phyloP scores from a whole-genome alignment of 1,140 invertebrate genomes.

The Trichomalopsis sarcophagae region DNA sequence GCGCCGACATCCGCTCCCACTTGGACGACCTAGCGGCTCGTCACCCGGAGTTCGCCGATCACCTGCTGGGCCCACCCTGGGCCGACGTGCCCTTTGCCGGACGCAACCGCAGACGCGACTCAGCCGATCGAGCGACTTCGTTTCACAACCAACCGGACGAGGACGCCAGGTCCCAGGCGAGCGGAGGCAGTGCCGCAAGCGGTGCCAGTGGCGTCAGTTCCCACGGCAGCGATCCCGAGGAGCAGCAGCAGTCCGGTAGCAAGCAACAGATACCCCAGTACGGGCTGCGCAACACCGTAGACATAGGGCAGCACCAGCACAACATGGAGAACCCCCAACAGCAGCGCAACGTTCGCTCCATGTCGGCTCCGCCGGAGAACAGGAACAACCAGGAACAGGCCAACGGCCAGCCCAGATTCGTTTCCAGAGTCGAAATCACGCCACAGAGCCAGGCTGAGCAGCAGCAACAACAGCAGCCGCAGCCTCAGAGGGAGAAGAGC shows the following conservation, averaged over 20 bases:
- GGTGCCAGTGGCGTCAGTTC: slow-evolving; percentile 67
- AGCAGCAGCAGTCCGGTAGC: slow-evolving; percentile 63
- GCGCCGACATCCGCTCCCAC: slow-evolving; percentile 75
- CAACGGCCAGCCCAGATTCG: slow-evolving; percentile 65
- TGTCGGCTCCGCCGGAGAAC: slow-evolving; percentile 81
- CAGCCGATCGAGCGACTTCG: slow-evolving; percentile 24
- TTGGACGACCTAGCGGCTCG: slow-evolving; percentile 77
- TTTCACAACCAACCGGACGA: slow-evolving; percentile 68
- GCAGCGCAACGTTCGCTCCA: slow-evolving; percentile 79
- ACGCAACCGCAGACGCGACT: slow-evolving; percentile 61
- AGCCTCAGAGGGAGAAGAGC: slow-evolving; percentile 25
- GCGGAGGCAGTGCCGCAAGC: slow-evolving; percentile 68
- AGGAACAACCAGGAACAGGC: slow-evolving; percentile 56
- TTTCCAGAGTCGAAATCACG: slow-evolving; percentile 78
- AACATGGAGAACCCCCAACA: slow-evolving; percentile 77
- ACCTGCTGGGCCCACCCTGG: slow-evolving; percentile 73
- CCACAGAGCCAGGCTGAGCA: slow-evolving; percentile 57
- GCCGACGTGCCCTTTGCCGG: slow-evolving; percentile 69
- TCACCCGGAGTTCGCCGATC: slow-evolving; percentile 80
- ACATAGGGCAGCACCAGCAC: slow-evolving; percentile 79
- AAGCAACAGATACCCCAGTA: slow-evolving; percentile 78
- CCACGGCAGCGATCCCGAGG: slow-evolving; percentile 65
- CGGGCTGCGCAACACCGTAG: slow-evolving; percentile 84
- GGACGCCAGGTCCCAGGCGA: slow-evolving; percentile 68
- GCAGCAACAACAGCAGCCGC: slow-evolving; percentile 52